Base-by-base conservation (phyloP, 1,140 invertebrate genomes). In the Drosophila mauritiana region DNA sequence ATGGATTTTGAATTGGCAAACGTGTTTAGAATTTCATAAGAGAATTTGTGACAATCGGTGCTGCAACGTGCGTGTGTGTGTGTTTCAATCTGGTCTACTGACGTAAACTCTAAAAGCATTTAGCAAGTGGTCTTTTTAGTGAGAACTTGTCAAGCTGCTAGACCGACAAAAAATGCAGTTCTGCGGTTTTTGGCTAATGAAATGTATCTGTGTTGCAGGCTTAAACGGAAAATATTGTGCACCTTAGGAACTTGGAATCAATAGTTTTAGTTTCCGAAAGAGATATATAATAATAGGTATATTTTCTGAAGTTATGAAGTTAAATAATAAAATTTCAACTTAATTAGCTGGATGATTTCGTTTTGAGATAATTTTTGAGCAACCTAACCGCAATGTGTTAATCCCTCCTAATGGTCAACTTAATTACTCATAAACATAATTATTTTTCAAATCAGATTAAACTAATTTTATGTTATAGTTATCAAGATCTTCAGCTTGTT, bases 1-100 rank as follows among this genome's bases (percentile, higher is more conserved):
- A 27, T 34, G 6, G 22, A 36, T 53, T 46, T 49, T 49, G 36
- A 45, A 42, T 64, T 49, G 20, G 6, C 4, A 88, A 86, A 86
- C 83, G 79, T 86, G 83, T 86, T 88, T 77, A 59, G 83, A 86
- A 86, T 86, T 79, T 83, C 83, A 45, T 45, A 88, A 86, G 39
- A 55, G 25, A 54, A 53, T 40, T 51, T 34, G n/a, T 10, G 10
- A 46, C 36, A 27, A 49, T 36, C 40, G 56, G 3, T 46, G 43
- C 6, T 52, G 39, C 11, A 63, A 20, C 48, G 62, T 36, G 49
- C 22, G 48, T 40, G 58, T 52, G 72, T n/a, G 43, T 36, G 43
- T 42, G 54, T 17, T 62, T 7, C 22, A 42, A 73, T 52, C 58
- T 73, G 72, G 58, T 51, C 20, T 4, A 27, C 20, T 70, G 64